Percentiles rank a stretch among this genome's conserved stretches.
Evolutionary conservation across 1,140 invertebrate genomes (phyloP).

Genomic region (Tetraneura akinire): DNA sequence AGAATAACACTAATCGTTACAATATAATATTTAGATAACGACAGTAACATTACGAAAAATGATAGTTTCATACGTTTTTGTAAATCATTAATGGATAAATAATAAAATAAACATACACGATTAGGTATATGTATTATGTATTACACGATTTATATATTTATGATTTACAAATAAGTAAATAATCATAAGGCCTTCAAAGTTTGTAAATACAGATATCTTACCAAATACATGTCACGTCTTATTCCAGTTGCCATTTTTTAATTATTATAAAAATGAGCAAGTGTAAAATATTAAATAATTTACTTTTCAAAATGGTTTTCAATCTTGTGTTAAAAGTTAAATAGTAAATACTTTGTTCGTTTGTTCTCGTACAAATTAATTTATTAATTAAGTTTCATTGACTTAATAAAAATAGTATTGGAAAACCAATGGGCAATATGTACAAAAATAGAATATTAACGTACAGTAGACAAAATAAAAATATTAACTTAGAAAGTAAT

Average conservation of each 20-base stretch:
- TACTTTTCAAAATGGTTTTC: not conserved
- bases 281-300: not conserved
- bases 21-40: no score
- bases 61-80: no score
- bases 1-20: no score
- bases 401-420: constrained; percentile 34
- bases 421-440: not conserved
- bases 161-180: no score
- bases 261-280: not conserved
- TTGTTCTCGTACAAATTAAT: no score
- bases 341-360: no score
- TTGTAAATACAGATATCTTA: constrained; percentile 10
- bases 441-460: constrained; percentile 28
- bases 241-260: constrained; percentile 42
- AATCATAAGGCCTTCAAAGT: no score
- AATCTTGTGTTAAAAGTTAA: not conserved
- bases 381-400: not conserved
- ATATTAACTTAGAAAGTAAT: not conserved
- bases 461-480: not conserved
- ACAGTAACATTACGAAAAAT: no score
- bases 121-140: no score
- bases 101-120: no score
- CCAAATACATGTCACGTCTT: constrained; percentile 35
- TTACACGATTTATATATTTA: no score
- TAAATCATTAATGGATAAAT: no score